phyloP scores from a whole-genome alignment of 2,113 vertebrate genomes.

The Pelmatolapia mariae region DNA sequence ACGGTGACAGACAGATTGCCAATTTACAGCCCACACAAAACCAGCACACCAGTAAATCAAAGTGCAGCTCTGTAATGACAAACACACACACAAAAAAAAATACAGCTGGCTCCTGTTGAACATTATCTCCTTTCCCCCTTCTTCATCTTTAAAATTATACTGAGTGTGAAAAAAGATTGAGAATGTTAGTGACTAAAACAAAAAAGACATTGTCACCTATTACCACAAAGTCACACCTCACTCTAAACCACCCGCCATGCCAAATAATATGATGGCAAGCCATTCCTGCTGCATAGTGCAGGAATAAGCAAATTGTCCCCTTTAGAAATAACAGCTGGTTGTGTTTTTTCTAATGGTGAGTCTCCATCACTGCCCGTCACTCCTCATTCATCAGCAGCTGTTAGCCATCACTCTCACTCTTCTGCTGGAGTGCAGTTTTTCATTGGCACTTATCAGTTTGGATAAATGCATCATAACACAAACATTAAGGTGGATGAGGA shows the following conservation, averaged over 20 bases:
- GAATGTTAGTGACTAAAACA: neutral
- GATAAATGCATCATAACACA: neutral
- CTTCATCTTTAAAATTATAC: neutral
- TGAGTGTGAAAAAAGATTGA: neutral
- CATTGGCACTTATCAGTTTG: neutral
- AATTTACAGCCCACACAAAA: conserved; percentile 41
- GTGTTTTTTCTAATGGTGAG: conserved; percentile 49
- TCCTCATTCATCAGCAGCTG: conserved; percentile 66
- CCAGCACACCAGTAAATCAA: neutral
- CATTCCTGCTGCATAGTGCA: conserved; percentile 27
- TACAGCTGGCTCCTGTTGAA: neutral
- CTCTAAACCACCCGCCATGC: neutral
- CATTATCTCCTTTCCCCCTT: neutral
- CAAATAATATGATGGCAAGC: conserved; percentile 7
- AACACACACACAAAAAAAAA: conserved; percentile 11
- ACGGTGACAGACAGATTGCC: conserved; percentile 42
- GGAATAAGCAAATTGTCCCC: conserved; percentile 55
- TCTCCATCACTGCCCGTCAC: conserved; percentile 41
- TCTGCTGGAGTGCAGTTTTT: neutral
- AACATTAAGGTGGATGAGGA: neutral
- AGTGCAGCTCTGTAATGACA: neutral
- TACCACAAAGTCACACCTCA: neutral
- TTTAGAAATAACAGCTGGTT: conserved; percentile 62
- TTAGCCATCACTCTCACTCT: conserved; percentile 15
- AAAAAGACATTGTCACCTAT: conserved; percentile 26